Base-by-base conservation (phyloP, 1,140 invertebrate genomes). In the Pectinophora gossypiella region DNA sequence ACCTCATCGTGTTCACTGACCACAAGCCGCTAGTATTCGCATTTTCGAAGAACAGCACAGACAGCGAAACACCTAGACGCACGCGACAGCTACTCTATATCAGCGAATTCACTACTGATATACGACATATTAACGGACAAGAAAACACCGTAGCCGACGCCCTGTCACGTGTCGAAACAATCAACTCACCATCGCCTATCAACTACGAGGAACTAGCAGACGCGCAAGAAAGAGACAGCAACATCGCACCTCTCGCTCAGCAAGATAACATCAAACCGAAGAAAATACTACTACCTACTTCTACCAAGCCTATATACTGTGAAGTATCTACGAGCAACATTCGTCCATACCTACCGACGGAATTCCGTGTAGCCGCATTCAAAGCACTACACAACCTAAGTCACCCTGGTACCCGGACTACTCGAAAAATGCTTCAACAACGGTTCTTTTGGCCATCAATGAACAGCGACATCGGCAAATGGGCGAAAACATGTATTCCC, bases 401-500 rank as follows among this genome's bases (percentile, higher is more conserved):
- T 16, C 46, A 48, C 22, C 46, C 46, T 5, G 46, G 46, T 19
- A 48, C 16, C 13, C 19, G 46, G 32, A 16, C 22, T 16, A 32
- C 22, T n/a, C 21, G 22, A n/a, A 48, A 27, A 19, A 6, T 48
- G 5, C 27, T 48, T 9, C 12, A 27, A 10, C 10, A 48, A 23
- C 12, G 46, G 16, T 48, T 13, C 27, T 48, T 48, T 35, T 48
- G 46, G 46, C 21, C 9, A 13, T 10, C 21, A 7, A 27, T 48
- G 22, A 71, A 89, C 56, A 36, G 75, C 16, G 67, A 89, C 1
- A 55, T 88, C 4, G 21, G 48, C 18, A 63, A 48, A 10, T 48
- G 75, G 3, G 53, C 54, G 12, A 81, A 68, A 68, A 46, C 27
- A 1, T 84, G 58, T 23, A 19, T 42, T 27, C 3, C 40, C 47